Conservation (phyloP, 2,888 invertebrate species). For the Lithophane semibrunnea region DNA sequence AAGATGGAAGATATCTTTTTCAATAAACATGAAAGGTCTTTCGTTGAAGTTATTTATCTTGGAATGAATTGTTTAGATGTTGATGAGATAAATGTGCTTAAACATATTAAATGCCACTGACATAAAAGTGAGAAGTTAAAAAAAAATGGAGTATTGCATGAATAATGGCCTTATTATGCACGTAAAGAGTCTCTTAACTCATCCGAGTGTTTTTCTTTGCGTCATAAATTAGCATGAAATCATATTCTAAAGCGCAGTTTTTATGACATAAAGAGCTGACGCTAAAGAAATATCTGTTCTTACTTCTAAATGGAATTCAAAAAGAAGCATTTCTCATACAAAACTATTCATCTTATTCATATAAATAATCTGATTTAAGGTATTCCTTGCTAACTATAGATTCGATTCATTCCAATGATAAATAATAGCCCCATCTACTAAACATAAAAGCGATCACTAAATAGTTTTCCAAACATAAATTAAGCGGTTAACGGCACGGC, state of each 20-base stretch:
- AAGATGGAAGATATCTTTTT: slow-evolving; percentile 47
- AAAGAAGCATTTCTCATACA: slow-evolving; percentile 28
- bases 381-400: slow-evolving; percentile 36
- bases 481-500: slow-evolving; percentile 43
- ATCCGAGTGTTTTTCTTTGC: slow-evolving; percentile 24
- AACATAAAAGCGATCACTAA: slow-evolving; percentile 58
- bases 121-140: slow-evolving; percentile 49
- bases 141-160: slow-evolving; percentile 39
- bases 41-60: slow-evolving; percentile 38
- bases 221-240: slow-evolving; percentile 34
- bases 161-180: slow-evolving; percentile 52
- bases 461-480: slow-evolving; percentile 60
- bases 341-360: slow-evolving; percentile 46
- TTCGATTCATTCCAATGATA: slow-evolving; percentile 51
- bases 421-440: slow-evolving; percentile 44
- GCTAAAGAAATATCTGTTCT: slow-evolving; percentile 5
- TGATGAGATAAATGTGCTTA: slow-evolving; percentile 18
- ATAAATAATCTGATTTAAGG: slow-evolving; percentile 39
- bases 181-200: slow-evolving; percentile 32
- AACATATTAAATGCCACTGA: slow-evolving; percentile 41
- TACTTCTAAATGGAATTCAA: neutral
- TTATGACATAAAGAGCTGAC: slow-evolving; percentile 9
- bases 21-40: slow-evolving; percentile 39
- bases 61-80: slow-evolving; percentile 36
- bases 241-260: slow-evolving; percentile 27